Conservation (phyloP, 37 sponge, comb jelly and placozoan genomes). For the Oopsacas minuta region DNA sequence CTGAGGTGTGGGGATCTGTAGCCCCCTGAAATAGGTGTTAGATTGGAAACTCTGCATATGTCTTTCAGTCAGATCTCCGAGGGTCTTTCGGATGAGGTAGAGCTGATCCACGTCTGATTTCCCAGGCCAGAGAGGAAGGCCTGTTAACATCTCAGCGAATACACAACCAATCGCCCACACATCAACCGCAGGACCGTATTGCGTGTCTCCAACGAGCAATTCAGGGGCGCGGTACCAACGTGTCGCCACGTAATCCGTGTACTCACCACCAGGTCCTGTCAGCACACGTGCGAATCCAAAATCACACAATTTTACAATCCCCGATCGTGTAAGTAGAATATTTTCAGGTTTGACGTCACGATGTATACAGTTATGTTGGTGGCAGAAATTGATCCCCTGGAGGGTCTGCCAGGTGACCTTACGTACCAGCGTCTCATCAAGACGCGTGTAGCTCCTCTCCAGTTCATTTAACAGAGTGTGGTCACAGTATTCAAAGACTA, state of each 20-base stretch:
- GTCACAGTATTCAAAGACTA: slow-evolving; percentile 98
- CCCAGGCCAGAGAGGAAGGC: slow-evolving; percentile 83
- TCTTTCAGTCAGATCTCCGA: slow-evolving; percentile 75
- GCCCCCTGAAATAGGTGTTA: slow-evolving; percentile 71
- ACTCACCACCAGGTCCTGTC: slow-evolving; percentile 81
- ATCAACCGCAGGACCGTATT: slow-evolving; percentile 95
- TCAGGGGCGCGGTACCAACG: slow-evolving; percentile 97
- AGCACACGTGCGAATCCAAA: slow-evolving; percentile 94
- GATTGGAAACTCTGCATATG: slow-evolving; percentile 76
- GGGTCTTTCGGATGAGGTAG: slow-evolving; percentile 67
- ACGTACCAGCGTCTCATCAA: slow-evolving; percentile 46
- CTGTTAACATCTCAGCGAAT: slow-evolving; percentile 88
- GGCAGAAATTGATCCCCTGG: slow-evolving; percentile 74
- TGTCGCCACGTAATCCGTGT: slow-evolving; percentile 97
- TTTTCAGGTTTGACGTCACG: slow-evolving; percentile 98
- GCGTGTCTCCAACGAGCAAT: slow-evolving; percentile 86
- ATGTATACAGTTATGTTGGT: slow-evolving; percentile 80
- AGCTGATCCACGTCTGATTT: slow-evolving; percentile 93
- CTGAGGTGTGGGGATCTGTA: slow-evolving; percentile 60
- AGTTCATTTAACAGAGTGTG: slow-evolving; percentile 94
- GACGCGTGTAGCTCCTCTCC: slow-evolving; percentile 40
- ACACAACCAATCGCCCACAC: slow-evolving; percentile 96
- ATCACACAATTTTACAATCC: slow-evolving; percentile 89
- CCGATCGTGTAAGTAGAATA: slow-evolving; percentile 69
- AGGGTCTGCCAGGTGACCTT: slow-evolving; percentile 85